Evolutionary conservation across 2,797 vertebrate species (phyloP).

Genomic region (Etheostoma perlongum): DNA sequence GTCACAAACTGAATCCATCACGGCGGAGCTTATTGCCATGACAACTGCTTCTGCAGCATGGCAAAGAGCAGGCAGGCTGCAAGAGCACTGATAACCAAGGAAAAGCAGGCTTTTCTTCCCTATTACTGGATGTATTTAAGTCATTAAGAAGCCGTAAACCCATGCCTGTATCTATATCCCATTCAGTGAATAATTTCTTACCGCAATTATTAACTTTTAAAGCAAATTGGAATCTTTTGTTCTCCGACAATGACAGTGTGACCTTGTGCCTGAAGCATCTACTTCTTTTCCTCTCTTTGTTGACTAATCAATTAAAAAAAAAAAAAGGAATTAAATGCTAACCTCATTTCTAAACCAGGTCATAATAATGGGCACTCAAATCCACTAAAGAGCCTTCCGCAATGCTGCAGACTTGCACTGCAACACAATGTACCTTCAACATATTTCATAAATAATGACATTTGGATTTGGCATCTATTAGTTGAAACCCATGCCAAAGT

Average conservation of each 20-base stretch:
- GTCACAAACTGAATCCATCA: slow-evolving; percentile 79
- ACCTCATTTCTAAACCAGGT: slow-evolving; percentile 11
- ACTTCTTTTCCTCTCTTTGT: slow-evolving; percentile 16
- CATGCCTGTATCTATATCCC: slow-evolving; percentile 12
- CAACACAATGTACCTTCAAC: slow-evolving; percentile 5
- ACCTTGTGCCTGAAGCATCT: slow-evolving; percentile 56
- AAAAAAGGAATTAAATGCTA: slow-evolving; percentile 4
- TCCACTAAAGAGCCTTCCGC: neutral
- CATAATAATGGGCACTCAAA: slow-evolving; percentile 36
- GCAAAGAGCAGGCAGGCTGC: slow-evolving; percentile 70
- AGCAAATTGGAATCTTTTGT: slow-evolving; percentile 60
- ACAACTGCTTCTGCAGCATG: slow-evolving; percentile 81
- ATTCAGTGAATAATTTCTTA: slow-evolving; percentile 33
- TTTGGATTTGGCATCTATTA: slow-evolving; percentile 35
- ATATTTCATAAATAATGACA: slow-evolving; percentile 17
- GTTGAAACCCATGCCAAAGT: slow-evolving; percentile 7
- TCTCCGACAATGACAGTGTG: slow-evolving; percentile 46
- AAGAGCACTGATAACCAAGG: slow-evolving; percentile 61
- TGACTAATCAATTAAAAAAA: slow-evolving; percentile 9
- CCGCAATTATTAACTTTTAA: slow-evolving; percentile 34
- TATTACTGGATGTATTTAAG: slow-evolving; percentile 48
- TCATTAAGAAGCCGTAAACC: slow-evolving; percentile 49
- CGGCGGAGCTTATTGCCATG: slow-evolving; percentile 80
- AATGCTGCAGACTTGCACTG: slow-evolving; percentile 1
- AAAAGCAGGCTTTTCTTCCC: slow-evolving; percentile 59